phyloP scores from a whole-genome alignment of 2,797 vertebrate species.

The Erethizon dorsatum region DNA sequence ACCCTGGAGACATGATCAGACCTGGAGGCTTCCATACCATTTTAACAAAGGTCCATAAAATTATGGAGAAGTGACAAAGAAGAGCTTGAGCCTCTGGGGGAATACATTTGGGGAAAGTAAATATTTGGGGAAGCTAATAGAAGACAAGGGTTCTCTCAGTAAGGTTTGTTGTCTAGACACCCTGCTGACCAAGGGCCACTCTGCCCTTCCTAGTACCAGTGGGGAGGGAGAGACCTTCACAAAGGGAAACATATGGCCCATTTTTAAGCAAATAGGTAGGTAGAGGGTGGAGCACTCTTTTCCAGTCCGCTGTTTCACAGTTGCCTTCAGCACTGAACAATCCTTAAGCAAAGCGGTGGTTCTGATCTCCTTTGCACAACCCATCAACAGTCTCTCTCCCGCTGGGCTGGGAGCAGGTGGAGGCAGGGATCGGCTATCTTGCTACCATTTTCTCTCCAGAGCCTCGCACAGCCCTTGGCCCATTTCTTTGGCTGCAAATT shows the following conservation, averaged over 20 bases:
- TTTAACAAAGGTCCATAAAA: background rate
- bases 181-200: background rate
- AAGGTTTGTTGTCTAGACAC: background rate
- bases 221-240: background rate
- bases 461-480: background rate
- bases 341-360: background rate
- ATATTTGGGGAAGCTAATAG: background rate
- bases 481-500: background rate
- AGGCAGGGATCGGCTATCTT: background rate
- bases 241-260: background rate
- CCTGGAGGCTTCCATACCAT: background rate
- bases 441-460: background rate
- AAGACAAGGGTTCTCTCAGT: background rate
- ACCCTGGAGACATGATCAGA: background rate
- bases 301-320: background rate
- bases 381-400: background rate
- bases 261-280: background rate
- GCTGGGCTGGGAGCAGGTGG: background rate
- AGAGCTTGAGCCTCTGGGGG: background rate
- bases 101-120: background rate
- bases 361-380: background rate
- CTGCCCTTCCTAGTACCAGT: background rate
- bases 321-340: background rate
- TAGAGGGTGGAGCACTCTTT: background rate
- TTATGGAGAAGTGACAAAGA: background rate